Base-by-base conservation (phyloP, 2,113 vertebrate species). In the Montifringilla adamsi region DNA sequence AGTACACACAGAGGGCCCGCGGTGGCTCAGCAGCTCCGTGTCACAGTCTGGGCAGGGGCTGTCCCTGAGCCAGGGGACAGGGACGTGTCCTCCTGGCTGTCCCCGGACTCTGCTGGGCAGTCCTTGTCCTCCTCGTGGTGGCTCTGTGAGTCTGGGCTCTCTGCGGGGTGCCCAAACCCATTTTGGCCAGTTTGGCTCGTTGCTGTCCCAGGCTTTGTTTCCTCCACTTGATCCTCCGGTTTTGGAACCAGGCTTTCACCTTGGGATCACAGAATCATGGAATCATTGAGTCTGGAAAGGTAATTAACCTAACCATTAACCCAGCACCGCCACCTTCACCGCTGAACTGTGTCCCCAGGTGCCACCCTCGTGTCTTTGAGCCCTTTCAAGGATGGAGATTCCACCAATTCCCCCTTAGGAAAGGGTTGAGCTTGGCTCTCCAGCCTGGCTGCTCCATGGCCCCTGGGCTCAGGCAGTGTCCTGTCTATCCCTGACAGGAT, bases 191-290 rank as follows among this genome's bases (percentile, higher is more conserved):
- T 28, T 90, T 63, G 66, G 96, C 95, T 88, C 97, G 93, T 46
- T 97, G 97, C 91, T 97, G 97, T 13, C 96, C 95, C 85, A 93
- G 85, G 64, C 91, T 97, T 69, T 98, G 97, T 11, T 98, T 98
- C 91, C 98, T 96, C 93, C 98, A 97, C 84, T 98, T 97, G 87
- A 98, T 97, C 69, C 98, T 92, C 21, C 95, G 93, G 66, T 98
- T 98, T 41, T 98, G 98, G 96, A 98, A 97, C 98, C 98, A 98
- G 58, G 98, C 93, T 86, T 97, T 97, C 64, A 98, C 98, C 98
- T 98, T 8, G 33, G 33, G 26, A 53, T 6, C 53, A 26, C 16
- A 53, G 53, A 82, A 47, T 8, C 6, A 0, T 2, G 46, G n/a
- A 46, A 39, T 59, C 4, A 3, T 0, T 4, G 8, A 3, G 1